These are phyloP conservation scores for Pelobates cultripes DNA, from an alignment of 2,797 vertebrate species.

Conservation along the genomic window DNA sequence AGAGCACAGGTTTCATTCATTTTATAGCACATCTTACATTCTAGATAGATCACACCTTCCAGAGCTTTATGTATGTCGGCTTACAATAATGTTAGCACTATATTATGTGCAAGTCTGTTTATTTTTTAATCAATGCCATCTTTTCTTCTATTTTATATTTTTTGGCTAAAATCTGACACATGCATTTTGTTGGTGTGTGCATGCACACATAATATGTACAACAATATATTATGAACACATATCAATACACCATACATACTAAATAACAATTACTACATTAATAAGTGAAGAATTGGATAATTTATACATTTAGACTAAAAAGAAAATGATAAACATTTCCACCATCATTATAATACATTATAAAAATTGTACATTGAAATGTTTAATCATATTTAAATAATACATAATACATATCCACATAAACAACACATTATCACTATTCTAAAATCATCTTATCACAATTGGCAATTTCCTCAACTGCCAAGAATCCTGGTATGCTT, in stretches of 20 bases:
- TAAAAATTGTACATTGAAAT: no score
- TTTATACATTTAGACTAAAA: no score
- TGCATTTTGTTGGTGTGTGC: no score
- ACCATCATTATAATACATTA: no score
- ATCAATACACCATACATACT: no score
- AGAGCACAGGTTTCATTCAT: conserved; percentile 27
- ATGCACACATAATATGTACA: no score
- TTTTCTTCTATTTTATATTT: background rate
- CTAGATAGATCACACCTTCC: conserved; percentile 26
- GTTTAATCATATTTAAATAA: no score
- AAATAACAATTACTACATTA: no score
- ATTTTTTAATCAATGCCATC: background rate
- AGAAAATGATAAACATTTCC: no score
- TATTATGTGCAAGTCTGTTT: background rate
- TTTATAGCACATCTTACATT: conserved; percentile 27
- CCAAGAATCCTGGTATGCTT: background rate
- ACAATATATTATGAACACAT: no score
- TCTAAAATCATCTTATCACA: background rate
- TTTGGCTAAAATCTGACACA: no score
- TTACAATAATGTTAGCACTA: conserved; percentile 6
- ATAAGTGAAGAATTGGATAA: no score
- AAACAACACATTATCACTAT: background rate
- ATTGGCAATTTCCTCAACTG: background rate
- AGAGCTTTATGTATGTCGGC: conserved; percentile 4
- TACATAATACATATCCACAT: background rate